Evolutionary conservation across 2,888 invertebrate genomes (phyloP).

Genomic region (Noctua janthe): DNA sequence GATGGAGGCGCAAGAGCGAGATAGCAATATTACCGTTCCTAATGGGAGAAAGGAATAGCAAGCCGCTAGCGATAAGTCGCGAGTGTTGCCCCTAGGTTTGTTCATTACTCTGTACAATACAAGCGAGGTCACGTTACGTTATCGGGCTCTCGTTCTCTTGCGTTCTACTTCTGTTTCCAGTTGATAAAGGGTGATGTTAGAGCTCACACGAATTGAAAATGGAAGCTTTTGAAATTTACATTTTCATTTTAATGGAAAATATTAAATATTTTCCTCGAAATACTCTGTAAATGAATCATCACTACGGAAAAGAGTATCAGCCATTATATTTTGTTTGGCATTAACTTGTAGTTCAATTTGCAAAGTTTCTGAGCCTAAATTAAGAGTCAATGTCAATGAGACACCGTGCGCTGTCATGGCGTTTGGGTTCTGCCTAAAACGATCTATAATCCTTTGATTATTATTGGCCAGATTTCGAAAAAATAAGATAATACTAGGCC

Average conservation of each 20-base stretch:
- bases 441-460: not conserved
- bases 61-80: conserved; percentile 37
- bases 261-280: not conserved
- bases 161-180: conserved; percentile 80
- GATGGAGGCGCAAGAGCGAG: conserved; percentile 66
- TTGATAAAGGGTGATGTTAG: conserved; percentile 45
- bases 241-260: not conserved
- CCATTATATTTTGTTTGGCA: not conserved
- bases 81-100: conserved; percentile 65
- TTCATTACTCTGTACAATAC: conserved; percentile 78
- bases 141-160: conserved; percentile 84
- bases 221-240: not conserved
- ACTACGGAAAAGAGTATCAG: not conserved
- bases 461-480: conserved; percentile 10
- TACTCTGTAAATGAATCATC: not conserved
- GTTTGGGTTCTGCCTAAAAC: conserved; percentile 34
- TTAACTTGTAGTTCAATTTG: not conserved
- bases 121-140: conserved; percentile 78
- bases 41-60: conserved; percentile 66
- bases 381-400: conserved; percentile 27
- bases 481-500: not conserved
- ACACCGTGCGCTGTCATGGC: not conserved
- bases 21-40: conserved; percentile 50
- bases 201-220: not conserved
- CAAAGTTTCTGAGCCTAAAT: conserved; percentile 11